phyloP scores from a whole-genome alignment of 2,113 vertebrate genomes.

The Nannospalax galili region DNA sequence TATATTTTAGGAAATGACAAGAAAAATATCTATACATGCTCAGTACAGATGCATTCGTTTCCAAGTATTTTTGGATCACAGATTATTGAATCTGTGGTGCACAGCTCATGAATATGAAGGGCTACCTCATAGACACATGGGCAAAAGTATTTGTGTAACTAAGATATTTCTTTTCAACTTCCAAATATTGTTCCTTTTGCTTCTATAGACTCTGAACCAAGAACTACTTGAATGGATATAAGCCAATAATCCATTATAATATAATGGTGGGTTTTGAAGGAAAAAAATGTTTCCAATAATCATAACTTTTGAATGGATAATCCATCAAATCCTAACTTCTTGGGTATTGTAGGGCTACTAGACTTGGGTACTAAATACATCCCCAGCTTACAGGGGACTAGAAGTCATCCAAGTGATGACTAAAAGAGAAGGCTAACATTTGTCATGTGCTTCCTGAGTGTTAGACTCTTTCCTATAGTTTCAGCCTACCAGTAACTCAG shows the following conservation, averaged over 20 bases:
- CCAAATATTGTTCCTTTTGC: not conserved
- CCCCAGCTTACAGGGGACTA: not conserved
- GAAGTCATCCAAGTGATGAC: not conserved
- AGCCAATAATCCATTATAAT: not conserved
- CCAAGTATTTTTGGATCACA: not conserved
- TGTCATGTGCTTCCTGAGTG: not conserved
- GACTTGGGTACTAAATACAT: not conserved
- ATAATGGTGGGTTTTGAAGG: not conserved
- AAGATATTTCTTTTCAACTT: not conserved
- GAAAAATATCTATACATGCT: not conserved
- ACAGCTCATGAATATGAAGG: not conserved
- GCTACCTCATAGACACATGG: not conserved
- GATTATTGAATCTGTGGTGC: not conserved
- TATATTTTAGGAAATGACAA: not conserved
- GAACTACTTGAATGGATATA: not conserved
- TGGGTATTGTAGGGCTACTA: not conserved
- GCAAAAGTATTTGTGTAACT: not conserved
- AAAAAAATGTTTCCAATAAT: not conserved
- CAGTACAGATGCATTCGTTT: not conserved
- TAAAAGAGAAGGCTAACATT: not conserved
- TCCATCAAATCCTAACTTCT: not conserved
- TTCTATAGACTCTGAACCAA: not conserved
- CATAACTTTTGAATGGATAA: not conserved
- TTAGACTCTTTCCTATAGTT: too few species aligned
- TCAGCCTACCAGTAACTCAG: not conserved